Evolutionary conservation across 1,140 invertebrate species (phyloP).

Genomic region (Cardiocondyla obscurior): DNA sequence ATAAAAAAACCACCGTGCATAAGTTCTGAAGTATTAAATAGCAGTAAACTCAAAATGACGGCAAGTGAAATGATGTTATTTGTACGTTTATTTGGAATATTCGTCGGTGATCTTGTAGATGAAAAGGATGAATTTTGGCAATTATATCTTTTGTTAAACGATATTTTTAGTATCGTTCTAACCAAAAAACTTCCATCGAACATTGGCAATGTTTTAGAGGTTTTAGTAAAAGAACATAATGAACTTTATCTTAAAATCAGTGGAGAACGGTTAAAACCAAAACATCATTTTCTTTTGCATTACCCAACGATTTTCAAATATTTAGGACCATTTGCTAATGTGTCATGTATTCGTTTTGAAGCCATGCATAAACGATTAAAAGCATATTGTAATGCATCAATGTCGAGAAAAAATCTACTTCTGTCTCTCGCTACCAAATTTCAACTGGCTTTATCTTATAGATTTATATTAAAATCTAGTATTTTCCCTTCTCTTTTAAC

Average conservation of each 20-base stretch:
- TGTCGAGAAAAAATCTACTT: neutral
- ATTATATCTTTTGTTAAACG: neutral
- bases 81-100: neutral
- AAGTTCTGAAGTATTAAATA: neutral
- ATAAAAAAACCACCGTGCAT: neutral
- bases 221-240: neutral
- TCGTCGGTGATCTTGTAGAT: neutral
- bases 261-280: neutral
- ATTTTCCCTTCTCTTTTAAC: neutral
- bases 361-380: neutral
- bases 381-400: neutral
- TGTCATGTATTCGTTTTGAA: neutral
- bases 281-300: neutral
- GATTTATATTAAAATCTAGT: neutral
- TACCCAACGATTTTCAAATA: neutral
- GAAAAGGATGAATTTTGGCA: neutral
- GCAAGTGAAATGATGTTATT: neutral
- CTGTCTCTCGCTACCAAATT: neutral
- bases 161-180: neutral
- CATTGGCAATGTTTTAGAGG: neutral
- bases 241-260: neutral
- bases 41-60: neutral
- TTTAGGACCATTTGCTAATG: neutral
- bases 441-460: neutral
- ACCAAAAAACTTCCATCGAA: neutral